Evolutionary conservation across 2,797 vertebrate genomes (phyloP), one percentile per base, ranked within the genome.

Genomic region (Pipistrellus pipistrellus): DNA sequence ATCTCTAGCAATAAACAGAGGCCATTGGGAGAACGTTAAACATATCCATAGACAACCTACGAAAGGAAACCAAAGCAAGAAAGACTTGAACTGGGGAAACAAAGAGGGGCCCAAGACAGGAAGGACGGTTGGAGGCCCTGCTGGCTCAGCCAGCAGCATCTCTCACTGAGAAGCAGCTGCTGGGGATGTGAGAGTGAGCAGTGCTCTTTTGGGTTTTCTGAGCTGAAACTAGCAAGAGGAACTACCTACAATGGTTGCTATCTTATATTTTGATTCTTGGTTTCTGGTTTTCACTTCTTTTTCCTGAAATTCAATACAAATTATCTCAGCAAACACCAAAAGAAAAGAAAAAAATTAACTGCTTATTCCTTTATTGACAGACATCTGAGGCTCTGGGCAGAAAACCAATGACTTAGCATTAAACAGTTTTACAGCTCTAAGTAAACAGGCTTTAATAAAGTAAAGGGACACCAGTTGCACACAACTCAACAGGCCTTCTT

Each of bases 281-380:
- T 55, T 95, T 93, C 81, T 73, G 32, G 30, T 69, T 85, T 95
- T 78, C 9, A 51, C 23, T 84, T n/a, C 48, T 95, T 68, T 78
- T 82, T 89, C 64, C 46, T 86, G 48, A 85, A 86, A 81, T 59
- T 55, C 48, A 90, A 14, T 44, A 53, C 41, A n/a, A 78, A 62
- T 81, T 46, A 72, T 71, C 32, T 85, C 72, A 23, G 84, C 95
- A 90, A 93, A 96, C 72, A 93, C 48, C 44, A 59, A 71, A 95
- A 57, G 51, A 51, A 78, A 91, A 87, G 44, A 21, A 78, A 88
- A 85, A 51, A 92, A 84, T 53, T 38, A 41, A 66, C 17, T 38
- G 27, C 72, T 85, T 73, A n/a, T 78, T 89, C 73, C 23, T 64
- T 82, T 91, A 88, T 13, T 57, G 35, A 87, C 72, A 82, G 75